Percentiles rank a stretch among this genome's conserved stretches.
These are phyloP conservation scores for Tenebrio molitor DNA, from an alignment of 1,140 invertebrate genomes.

Conservation along the genomic window DNA sequence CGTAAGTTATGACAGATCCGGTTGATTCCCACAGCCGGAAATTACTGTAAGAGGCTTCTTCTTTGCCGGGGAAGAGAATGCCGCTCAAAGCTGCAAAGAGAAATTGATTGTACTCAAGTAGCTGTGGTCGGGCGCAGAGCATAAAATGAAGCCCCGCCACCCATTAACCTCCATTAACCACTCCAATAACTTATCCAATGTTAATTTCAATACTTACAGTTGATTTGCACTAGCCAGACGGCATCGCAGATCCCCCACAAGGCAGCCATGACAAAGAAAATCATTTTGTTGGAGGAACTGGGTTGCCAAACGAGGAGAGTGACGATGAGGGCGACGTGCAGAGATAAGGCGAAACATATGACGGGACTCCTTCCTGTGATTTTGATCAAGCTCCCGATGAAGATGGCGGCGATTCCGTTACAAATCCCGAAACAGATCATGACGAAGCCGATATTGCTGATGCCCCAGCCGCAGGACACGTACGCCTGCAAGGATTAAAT, in stretches of 20 bases:
- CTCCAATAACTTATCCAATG: no score
- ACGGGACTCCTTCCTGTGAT: slow-evolving; percentile 83
- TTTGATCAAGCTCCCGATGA: slow-evolving; percentile 85
- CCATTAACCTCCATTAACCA: no score
- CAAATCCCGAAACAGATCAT: slow-evolving; percentile 92
- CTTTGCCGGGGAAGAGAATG: slow-evolving; percentile 86
- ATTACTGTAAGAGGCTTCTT: slow-evolving; percentile 94
- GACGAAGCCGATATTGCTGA: slow-evolving; percentile 91
- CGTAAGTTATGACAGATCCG: slow-evolving; percentile 89
- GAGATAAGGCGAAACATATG: slow-evolving; percentile 79
- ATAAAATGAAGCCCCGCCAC: no score
- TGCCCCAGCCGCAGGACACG: slow-evolving; percentile 90
- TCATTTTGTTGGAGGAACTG: slow-evolving; percentile 74
- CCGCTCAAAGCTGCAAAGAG: slow-evolving; percentile 84
- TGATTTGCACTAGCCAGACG: slow-evolving; percentile 95
- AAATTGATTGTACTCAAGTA: no score
- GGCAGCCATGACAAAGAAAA: slow-evolving; percentile 88
- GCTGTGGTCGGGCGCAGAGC: no score
- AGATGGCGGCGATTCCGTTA: slow-evolving; percentile 85
- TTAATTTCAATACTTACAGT: slow-evolving; percentile 81
- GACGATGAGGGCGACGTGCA: slow-evolving; percentile 79
- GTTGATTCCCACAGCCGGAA: slow-evolving; percentile 93
- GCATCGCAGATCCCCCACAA: slow-evolving; percentile 94
- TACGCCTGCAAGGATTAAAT: slow-evolving; percentile 78
- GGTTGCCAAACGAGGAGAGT: slow-evolving; percentile 83